Evolutionary conservation across 2,888 invertebrate species (phyloP).

Genomic region (Drosophila planitibia): DNA sequence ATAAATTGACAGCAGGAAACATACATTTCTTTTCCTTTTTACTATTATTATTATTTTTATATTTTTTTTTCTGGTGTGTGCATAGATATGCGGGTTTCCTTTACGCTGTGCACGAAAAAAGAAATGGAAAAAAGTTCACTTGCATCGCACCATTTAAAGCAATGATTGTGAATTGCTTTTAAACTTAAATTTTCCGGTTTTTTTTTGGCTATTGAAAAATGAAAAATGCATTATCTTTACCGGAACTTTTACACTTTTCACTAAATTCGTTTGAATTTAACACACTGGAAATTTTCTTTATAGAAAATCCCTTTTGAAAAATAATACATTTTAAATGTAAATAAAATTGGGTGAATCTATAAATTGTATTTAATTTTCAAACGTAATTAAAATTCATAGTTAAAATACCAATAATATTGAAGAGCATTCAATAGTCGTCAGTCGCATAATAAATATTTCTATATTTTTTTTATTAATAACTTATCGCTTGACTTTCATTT

Average conservation of each 20-base stretch:
- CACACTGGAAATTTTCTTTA: background rate
- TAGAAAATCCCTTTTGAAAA: too few species aligned
- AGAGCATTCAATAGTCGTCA: conserved; percentile 31
- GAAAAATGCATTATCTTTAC: background rate
- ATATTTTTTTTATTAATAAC: conserved; percentile 46
- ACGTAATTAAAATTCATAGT: background rate
- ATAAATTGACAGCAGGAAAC: conserved; percentile 57
- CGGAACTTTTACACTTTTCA: background rate
- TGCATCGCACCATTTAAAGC: background rate
- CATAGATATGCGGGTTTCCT: background rate
- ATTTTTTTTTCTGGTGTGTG: background rate
- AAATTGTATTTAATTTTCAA: too few species aligned
- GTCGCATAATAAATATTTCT: background rate
- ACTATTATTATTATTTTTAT: background rate
- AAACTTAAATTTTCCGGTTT: background rate
- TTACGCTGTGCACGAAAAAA: background rate
- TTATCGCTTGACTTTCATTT: conserved; percentile 51
- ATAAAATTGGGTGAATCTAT: too few species aligned
- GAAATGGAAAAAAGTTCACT: background rate
- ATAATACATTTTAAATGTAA: too few species aligned
- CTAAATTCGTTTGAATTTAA: background rate
- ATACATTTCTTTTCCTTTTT: background rate
- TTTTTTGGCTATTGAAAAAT: background rate
- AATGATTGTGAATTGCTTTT: background rate
- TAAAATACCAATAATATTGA: background rate